phyloP scores from a whole-genome alignment of 2,113 vertebrate genomes.

The Polypterus bichir region DNA sequence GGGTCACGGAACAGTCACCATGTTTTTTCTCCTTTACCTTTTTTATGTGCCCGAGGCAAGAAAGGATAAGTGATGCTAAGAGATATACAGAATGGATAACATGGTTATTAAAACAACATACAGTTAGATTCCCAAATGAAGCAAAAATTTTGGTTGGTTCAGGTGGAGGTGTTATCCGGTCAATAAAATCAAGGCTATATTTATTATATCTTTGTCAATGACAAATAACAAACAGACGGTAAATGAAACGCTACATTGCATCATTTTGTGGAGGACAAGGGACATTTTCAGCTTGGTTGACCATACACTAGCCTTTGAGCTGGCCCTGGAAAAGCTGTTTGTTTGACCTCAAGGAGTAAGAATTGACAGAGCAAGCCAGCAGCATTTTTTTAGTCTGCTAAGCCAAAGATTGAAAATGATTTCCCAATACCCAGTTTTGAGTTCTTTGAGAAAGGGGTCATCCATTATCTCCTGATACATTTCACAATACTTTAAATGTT shows the following conservation, averaged over 20 bases:
- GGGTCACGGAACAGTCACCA: constrained; percentile 27
- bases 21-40: constrained; percentile 11
- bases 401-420: constrained; percentile 68
- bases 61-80: background rate
- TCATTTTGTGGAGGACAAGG: constrained; percentile 60
- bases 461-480: constrained; percentile 62
- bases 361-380: constrained; percentile 62
- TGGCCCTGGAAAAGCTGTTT: constrained; percentile 59
- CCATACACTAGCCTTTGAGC: constrained; percentile 43
- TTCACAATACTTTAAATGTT: constrained; percentile 55
- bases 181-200: constrained; percentile 54
- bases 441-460: constrained; percentile 55
- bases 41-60: constrained; percentile 9
- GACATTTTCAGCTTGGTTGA: constrained; percentile 66
- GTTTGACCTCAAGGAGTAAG: constrained; percentile 66
- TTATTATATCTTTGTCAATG: constrained; percentile 61
- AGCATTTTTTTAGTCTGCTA: constrained; percentile 62
- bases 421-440: constrained; percentile 57
- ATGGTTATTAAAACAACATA: too few relatives aligned
- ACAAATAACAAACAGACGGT: constrained; percentile 61
- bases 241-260: constrained; percentile 58
- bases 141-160: background rate
- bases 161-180: constrained; percentile 40
- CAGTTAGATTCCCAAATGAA: background rate
- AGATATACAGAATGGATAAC: background rate